Base-by-base conservation (phyloP, 2,888 invertebrate genomes). In the Andrena praecox region DNA sequence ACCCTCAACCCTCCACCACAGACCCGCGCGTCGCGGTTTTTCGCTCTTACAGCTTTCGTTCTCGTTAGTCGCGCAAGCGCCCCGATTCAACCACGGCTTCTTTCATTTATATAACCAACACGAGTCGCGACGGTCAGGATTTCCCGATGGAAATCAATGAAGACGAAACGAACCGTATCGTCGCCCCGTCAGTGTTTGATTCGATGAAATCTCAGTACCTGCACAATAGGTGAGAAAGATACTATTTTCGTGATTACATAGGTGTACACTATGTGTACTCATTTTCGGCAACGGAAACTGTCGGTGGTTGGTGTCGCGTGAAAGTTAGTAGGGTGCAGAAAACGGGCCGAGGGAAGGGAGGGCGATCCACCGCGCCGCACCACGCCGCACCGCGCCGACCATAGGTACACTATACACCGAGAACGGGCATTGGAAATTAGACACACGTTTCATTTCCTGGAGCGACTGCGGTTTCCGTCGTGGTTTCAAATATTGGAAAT, bases 401-500 rank as follows among this genome's bases (percentile, higher is more conserved):
- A 12, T 42, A 42, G 42, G 42, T 16, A 42, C 42, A 42, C 42
- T 42, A 59, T 75, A 77, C 62, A 80, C 80, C 77, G 70, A 77
- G 79, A 80, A 85, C 87, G 80, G 85, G 74, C 68, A 66, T 92
- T 93, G 92, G 92, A 93, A 93, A 93, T 93, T 93, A 93, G 93
- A 93, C 93, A 92, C 93, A 92, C 93, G 87, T 93, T 93, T 93
- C 93, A 93, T 93, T 93, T 93, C 93, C 93, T 93, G 93, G 84
- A 91, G 87, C 91, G 92, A 92, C 92, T 92, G 91, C 90, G 89
- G 90, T 90, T 92, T 93, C 93, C 93, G 93, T 86, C 89, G 86
- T 87, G 85, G 87, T 91, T 92, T 92, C 92, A 91, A 92, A 92
- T 93, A 93, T 93, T 92, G 93, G 91, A 93, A 93, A 92, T 91